These are phyloP conservation scores for Tetragnatha montana DNA, from an alignment of 2,888 invertebrate genomes.

Conservation along the genomic window DNA sequence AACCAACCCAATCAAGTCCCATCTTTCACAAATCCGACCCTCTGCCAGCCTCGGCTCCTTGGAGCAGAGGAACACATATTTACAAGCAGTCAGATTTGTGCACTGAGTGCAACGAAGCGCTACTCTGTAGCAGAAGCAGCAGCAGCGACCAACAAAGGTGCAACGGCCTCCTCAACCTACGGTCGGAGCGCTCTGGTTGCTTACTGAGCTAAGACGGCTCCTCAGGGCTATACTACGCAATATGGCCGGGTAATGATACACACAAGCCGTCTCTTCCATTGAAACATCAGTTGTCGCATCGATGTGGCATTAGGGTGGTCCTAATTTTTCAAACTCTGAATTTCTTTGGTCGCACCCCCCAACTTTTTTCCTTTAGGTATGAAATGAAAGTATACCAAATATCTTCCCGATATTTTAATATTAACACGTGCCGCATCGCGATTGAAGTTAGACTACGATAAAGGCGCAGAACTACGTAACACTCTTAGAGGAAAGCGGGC, in stretches of 20 bases:
- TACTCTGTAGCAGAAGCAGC: constrained; percentile 4
- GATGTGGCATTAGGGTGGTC: no score
- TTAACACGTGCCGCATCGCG: no score
- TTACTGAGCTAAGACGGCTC: constrained; percentile 49
- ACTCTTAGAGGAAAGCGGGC: no score
- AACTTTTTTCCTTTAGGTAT: no score
- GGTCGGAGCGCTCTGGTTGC: constrained; percentile 52
- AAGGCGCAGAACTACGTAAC: no score
- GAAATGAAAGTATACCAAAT: no score
- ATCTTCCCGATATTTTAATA: no score
- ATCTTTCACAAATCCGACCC: no score
- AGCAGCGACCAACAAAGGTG: neutral
- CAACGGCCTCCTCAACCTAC: constrained; percentile 34
- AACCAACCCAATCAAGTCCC: no score
- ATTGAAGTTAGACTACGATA: no score
- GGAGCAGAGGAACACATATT: neutral
- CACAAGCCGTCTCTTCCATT: neutral
- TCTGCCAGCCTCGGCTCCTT: neutral
- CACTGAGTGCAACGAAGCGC: constrained; percentile 37
- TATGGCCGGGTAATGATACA: constrained; percentile 13
- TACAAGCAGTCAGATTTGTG: constrained; percentile 20
- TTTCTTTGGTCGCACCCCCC: no score
- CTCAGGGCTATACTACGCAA: constrained; percentile 26
- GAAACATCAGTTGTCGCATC: constrained; percentile 3
- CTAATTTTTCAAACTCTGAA: no score